Evolutionary conservation across 2,797 vertebrate genomes (phyloP).

Genomic region (Sebastolobus alascanus): DNA sequence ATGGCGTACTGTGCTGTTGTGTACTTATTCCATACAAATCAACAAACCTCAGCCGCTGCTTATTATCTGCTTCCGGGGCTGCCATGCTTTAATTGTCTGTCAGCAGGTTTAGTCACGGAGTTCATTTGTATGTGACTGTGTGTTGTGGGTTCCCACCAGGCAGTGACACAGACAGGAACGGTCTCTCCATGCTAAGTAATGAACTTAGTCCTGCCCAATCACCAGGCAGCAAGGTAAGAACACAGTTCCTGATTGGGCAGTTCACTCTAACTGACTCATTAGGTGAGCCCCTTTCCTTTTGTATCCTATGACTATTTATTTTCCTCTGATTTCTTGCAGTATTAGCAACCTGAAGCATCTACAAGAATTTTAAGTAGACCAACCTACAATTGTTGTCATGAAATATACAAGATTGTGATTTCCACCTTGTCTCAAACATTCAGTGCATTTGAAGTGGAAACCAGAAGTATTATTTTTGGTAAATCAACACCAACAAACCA

Average conservation of each 20-base stretch:
- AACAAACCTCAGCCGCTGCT: slow-evolving; percentile 49
- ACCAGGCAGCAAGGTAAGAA: slow-evolving; percentile 90
- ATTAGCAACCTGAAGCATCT: background rate
- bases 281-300: slow-evolving; percentile 20
- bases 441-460: slow-evolving; percentile 10
- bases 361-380: background rate
- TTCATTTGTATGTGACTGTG: slow-evolving; percentile 75
- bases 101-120: slow-evolving; percentile 58
- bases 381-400: background rate
- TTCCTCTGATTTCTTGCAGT: background rate
- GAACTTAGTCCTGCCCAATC: slow-evolving; percentile 92
- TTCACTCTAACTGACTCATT: slow-evolving; percentile 30
- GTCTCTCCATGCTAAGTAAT: slow-evolving; percentile 84
- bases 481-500: background rate
- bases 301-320: slow-evolving; percentile 14
- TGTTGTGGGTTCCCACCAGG: slow-evolving; percentile 87
- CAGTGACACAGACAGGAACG: slow-evolving; percentile 90
- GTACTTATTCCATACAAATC: slow-evolving; percentile 33
- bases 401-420: background rate
- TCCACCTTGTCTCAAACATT: background rate
- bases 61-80: slow-evolving; percentile 47
- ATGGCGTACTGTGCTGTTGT: background rate
- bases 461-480: background rate
- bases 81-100: slow-evolving; percentile 66
- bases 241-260: slow-evolving; percentile 71